phyloP scores from a whole-genome alignment of 2,113 vertebrate genomes.

The Picathartes gymnocephalus region DNA sequence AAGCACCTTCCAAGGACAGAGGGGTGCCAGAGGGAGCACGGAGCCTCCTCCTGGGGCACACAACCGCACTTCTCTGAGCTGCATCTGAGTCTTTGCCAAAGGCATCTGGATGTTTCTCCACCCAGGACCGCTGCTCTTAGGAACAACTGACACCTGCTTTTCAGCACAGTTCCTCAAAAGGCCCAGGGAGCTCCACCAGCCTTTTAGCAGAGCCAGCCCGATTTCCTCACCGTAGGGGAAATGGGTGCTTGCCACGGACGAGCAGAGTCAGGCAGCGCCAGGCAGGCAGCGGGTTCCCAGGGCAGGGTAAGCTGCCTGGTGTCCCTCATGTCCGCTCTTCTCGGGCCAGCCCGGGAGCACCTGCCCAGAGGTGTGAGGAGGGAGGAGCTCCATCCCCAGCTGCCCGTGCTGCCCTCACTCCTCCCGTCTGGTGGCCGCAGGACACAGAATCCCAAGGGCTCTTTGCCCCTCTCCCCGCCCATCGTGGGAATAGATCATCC shows the following conservation, averaged over 20 bases:
- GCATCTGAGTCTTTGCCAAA: not conserved
- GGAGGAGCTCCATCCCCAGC: not conserved
- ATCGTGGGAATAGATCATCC: rapidly evolving
- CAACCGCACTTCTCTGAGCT: rapidly evolving
- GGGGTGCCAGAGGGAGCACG: rapidly evolving
- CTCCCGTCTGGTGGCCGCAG: not conserved
- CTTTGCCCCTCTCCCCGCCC: not conserved
- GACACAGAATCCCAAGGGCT: not conserved
- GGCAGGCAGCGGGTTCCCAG: not conserved
- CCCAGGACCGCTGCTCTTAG: not conserved
- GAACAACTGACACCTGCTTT: not conserved
- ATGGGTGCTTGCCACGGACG: rapidly evolving
- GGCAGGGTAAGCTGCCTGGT: not conserved
- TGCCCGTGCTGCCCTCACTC: not conserved
- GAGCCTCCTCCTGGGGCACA: not conserved
- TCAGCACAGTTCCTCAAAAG: not conserved
- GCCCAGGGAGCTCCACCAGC: not conserved
- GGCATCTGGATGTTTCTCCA: too few relatives aligned
- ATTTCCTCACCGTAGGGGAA: not conserved
- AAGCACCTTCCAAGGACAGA: not conserved
- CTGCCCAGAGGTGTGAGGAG: not conserved
- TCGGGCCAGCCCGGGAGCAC: not conserved
- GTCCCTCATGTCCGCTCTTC: rapidly evolving
- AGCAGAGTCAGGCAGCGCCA: not conserved
- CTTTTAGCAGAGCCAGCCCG: not conserved